Percentiles rank a stretch among this genome's conserved stretches.
Evolutionary conservation across 2,797 vertebrate genomes (phyloP).

Genomic region (Ceryle rudis): DNA sequence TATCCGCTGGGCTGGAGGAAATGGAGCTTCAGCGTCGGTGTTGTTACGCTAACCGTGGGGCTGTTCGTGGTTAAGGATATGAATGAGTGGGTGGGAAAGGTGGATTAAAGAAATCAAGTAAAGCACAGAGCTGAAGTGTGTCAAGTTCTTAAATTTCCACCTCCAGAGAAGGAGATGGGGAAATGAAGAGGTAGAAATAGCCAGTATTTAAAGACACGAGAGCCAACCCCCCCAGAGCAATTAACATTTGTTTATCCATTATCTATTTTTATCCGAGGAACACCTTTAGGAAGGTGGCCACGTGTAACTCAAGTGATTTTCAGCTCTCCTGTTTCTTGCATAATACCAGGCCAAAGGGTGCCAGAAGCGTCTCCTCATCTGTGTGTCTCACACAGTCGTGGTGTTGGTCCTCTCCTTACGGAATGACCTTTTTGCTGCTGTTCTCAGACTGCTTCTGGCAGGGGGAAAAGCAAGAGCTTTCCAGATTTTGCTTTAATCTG

Average conservation of each 20-base stretch:
- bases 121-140: not conserved
- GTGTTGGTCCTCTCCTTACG: not conserved
- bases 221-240: not conserved
- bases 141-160: not conserved
- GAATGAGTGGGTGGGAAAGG: not conserved
- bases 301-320: not conserved
- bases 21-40: not conserved
- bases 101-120: not conserved
- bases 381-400: not conserved
- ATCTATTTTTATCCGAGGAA: not conserved
- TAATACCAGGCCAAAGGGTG: not conserved
- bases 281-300: not conserved
- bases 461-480: not conserved
- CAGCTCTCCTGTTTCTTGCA: not conserved
- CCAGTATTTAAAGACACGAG: not conserved
- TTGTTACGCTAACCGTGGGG: not conserved
- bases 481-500: not conserved
- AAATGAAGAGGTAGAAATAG: not conserved
- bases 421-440: not conserved
- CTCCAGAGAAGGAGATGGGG: not conserved
- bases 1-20: not conserved
- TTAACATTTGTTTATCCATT: not conserved
- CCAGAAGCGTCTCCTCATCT: not conserved
- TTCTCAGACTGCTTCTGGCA: not conserved
- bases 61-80: not conserved